These are phyloP conservation scores for Prionailurus bengalensis DNA, from an alignment of 2,113 vertebrate genomes.

Conservation along the genomic window DNA sequence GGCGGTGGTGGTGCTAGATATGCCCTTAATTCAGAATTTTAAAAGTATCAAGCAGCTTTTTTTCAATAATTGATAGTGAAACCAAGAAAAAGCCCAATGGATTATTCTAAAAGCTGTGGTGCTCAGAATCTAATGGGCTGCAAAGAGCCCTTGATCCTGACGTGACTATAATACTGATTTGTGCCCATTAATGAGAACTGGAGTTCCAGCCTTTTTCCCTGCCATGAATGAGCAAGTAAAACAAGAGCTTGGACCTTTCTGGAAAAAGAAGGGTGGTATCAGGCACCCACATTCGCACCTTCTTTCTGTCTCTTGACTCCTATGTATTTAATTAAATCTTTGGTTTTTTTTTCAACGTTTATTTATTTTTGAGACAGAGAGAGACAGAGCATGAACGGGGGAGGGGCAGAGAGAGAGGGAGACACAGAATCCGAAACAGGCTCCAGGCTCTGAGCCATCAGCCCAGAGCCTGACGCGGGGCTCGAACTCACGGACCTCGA, in stretches of 20 bases:
- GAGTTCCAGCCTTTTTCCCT: neutral
- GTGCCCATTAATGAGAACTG: neutral
- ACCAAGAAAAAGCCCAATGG: neutral
- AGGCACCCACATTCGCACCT: no score
- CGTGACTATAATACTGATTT: neutral
- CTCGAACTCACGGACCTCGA: no score
- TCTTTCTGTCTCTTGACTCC: neutral
- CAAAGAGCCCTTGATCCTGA: neutral
- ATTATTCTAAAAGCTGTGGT: neutral
- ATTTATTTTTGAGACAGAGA: no score
- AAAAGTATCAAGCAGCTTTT: neutral
- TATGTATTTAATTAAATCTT: neutral
- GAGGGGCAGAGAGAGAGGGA: no score
- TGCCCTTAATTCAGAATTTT: neutral
- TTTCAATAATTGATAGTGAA: neutral
- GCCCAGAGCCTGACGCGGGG: no score
- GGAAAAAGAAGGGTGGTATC: fast-evolving
- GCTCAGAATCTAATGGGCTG: neutral
- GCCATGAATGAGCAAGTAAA: neutral
- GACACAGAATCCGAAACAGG: no score
- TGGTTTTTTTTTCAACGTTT: neutral
- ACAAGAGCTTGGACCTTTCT: neutral
- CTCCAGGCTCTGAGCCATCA: no score
- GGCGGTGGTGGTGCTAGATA: neutral
- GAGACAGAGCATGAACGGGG: no score